Base-by-base conservation (phyloP, 2,113 vertebrate genomes). In the Saguinus midas region DNA sequence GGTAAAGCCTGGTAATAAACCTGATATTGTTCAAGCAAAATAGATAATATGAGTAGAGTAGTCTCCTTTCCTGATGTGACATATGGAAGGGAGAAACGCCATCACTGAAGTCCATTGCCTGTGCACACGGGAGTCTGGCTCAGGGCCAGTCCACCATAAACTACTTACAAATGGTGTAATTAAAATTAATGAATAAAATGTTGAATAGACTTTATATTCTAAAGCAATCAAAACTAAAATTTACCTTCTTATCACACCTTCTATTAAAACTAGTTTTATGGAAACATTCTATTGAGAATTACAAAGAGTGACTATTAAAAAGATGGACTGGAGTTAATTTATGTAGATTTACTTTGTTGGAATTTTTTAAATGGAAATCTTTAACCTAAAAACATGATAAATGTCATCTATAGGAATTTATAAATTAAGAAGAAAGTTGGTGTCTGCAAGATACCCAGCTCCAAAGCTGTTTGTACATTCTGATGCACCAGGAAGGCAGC, bases 161-260 rank as follows among this genome's bases (percentile, higher is more conserved):
- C 78, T 91, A 80, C 95, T 97, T 96, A 92, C 57, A 87, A 95
- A 96, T 43, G 7, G 20, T 94, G 29, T 96, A 96, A 98, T 98
- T 97, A 97, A 98, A 98, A 98, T 97, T 95, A 96, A 96, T 93
- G 58, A 97, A 97, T 52, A 29, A 96, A 98, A 81, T 91, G 29
- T 84, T 91, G 68, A 98, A 96, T 87, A 52, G 75, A 48, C 37
- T 89, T 96, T 92, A 80, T 73, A 96, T 90, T 96, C 21, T 87
- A 95, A 97, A 97, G 82, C 29, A 93, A 93, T 97, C 55, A 96
- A 93, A 97, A 91, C 25, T 75, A 61, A 97, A 70, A 95, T 93
- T 96, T 95, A 93, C 10, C 75, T 97, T 95, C 91, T 97, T 94
- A 93, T 96, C 83, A 90, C 32, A 96, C 25, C 48, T 66, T 20